These are phyloP conservation scores for Dicranocentrus wangi DNA, from an alignment of 2,888 invertebrate species.

Conservation along the genomic window DNA sequence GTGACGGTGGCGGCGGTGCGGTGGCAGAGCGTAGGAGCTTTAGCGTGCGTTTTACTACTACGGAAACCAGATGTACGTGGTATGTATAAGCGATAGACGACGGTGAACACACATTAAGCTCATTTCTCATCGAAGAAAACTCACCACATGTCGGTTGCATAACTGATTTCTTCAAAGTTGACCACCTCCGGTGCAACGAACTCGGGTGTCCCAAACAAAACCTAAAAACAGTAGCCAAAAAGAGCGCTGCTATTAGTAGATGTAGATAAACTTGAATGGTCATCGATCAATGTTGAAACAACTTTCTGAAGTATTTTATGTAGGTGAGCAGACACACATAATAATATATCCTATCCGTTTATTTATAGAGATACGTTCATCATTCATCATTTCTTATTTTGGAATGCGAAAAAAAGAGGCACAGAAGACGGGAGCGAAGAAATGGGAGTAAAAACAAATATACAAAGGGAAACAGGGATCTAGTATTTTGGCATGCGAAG, in stretches of 20 bases:
- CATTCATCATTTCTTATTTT: conserved; percentile 8
- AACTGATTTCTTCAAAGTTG: conserved; percentile 97
- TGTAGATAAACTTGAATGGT: not conserved
- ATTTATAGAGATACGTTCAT: conserved; percentile 30
- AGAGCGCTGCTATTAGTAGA: not conserved
- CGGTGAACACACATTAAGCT: too few relatives aligned
- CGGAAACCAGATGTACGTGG: too few relatives aligned
- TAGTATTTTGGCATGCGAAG: too few relatives aligned
- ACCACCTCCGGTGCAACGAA: conserved; percentile 99
- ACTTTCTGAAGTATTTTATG: conserved; percentile 2
- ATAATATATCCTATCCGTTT: not conserved
- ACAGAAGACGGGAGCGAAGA: too few relatives aligned
- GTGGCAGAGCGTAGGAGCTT: too few relatives aligned
- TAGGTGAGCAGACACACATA: not conserved
- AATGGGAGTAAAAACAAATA: too few relatives aligned
- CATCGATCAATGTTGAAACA: conserved; percentile 13
- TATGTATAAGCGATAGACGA: too few relatives aligned
- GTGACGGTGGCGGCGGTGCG: too few relatives aligned
- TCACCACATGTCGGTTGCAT: conserved; percentile 96
- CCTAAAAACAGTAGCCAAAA: conserved; percentile 74
- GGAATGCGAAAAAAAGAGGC: not conserved
- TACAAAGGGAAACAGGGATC: too few relatives aligned
- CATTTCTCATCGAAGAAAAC: not conserved
- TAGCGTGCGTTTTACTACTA: too few relatives aligned
- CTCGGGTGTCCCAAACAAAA: conserved; percentile 97